Evolutionary conservation across 2,113 vertebrate species (phyloP).

Genomic region (Anolis carolinensis): DNA sequence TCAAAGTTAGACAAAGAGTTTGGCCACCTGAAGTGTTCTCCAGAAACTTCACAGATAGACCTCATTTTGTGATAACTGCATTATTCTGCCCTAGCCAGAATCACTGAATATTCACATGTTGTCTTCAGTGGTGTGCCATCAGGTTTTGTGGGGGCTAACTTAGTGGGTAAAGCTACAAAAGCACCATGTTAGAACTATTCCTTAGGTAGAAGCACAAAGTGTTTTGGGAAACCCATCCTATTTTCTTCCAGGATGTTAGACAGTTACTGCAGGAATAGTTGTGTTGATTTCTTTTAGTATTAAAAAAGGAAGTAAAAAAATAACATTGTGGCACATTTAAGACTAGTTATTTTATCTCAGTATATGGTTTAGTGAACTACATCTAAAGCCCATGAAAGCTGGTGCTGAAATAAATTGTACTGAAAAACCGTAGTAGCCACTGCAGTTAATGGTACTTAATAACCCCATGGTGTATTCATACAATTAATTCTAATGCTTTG

Average conservation of each 20-base stretch:
- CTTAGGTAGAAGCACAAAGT: background rate
- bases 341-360: too few relatives aligned
- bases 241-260: background rate
- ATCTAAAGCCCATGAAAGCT: too few relatives aligned
- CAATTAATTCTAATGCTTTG: slow-evolving; percentile 24
- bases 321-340: too few relatives aligned
- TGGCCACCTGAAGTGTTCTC: background rate
- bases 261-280: too few relatives aligned
- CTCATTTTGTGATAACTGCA: background rate
- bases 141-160: background rate
- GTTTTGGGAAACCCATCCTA: background rate
- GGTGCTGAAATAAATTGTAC: too few relatives aligned
- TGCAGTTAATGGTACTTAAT: slow-evolving; percentile 6
- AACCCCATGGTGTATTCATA: slow-evolving; percentile 28
- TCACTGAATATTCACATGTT: background rate
- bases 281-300: too few relatives aligned
- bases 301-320: too few relatives aligned
- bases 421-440: background rate
- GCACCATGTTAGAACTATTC: background rate
- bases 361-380: too few relatives aligned
- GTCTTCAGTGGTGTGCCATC: background rate
- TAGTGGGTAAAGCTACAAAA: background rate
- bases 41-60: background rate
- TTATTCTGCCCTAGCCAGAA: background rate
- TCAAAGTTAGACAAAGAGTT: too few relatives aligned